These are phyloP conservation scores for Pelecanoides urinatrix DNA, from an alignment of 2,113 vertebrate species.

Conservation along the genomic window DNA sequence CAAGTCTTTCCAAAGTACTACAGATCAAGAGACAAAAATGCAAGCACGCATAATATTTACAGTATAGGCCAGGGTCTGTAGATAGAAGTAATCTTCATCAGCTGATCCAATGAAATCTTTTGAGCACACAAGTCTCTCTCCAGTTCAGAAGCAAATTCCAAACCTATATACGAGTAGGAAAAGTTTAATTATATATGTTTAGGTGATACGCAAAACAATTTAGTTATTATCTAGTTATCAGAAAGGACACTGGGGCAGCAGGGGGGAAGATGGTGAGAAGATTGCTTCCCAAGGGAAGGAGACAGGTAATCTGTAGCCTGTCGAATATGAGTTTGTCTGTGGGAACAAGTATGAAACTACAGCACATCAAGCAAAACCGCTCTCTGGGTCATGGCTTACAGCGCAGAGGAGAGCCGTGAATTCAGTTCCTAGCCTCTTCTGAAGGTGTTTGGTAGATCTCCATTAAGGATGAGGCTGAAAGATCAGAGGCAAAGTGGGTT, in stretches of 20 bases:
- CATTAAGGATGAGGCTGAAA: background rate
- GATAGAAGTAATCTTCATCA: background rate
- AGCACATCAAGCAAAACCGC: background rate
- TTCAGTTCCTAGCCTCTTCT: background rate
- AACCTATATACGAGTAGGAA: background rate
- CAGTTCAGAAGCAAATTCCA: background rate
- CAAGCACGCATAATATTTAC: background rate
- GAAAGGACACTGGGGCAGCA: background rate
- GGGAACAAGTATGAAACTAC: background rate
- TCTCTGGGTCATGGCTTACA: background rate
- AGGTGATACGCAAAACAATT: background rate
- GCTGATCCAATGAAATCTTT: background rate
- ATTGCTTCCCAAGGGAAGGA: background rate
- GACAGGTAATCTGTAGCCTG: background rate
- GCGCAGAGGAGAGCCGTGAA: background rate
- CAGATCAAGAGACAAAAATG: background rate
- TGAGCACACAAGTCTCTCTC: background rate
- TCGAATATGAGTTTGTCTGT: background rate
- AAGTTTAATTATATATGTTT: background rate
- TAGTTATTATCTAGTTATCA: background rate
- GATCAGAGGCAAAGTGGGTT: background rate
- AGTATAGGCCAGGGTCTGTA: background rate
- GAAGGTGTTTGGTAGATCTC: background rate
- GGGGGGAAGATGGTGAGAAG: background rate
- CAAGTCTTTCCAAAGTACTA: background rate